Evolutionary conservation across 2,797 vertebrate genomes (phyloP).

Genomic region (Oceanodroma leucorhoa): DNA sequence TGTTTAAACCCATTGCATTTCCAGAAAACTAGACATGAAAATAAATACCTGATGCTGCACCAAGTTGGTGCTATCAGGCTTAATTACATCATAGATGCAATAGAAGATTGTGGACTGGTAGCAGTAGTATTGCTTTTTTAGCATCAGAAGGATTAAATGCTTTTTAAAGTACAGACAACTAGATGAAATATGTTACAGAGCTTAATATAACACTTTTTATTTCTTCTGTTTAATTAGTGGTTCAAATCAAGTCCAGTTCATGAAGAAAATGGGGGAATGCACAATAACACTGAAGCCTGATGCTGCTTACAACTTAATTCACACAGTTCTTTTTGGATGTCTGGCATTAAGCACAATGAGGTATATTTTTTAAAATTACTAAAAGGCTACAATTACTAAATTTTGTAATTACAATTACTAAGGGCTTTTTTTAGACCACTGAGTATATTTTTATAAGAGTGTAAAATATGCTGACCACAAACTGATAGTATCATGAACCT

Average conservation of each 20-base stretch:
- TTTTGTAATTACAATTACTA: not conserved
- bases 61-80: not conserved
- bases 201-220: not conserved
- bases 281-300: slow-evolving; percentile 79
- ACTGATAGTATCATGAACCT: not conserved
- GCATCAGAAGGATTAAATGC: not conserved
- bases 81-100: not conserved
- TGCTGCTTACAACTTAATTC: slow-evolving; percentile 88
- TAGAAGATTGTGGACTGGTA: not conserved
- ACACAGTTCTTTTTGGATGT: slow-evolving; percentile 88
- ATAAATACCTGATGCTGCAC: not conserved
- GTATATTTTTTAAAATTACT: slow-evolving; percentile 62
- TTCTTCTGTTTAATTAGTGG: slow-evolving; percentile 54
- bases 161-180: not conserved
- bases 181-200: not conserved
- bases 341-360: slow-evolving; percentile 96
- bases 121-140: not conserved
- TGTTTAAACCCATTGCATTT: not conserved
- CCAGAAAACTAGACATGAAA: not conserved
- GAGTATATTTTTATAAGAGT: not conserved
- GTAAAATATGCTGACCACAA: not conserved
- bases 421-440: not conserved
- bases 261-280: slow-evolving; percentile 45
- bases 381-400: too few species aligned
- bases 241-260: slow-evolving; percentile 23